Base-by-base conservation (phyloP, 1,140 invertebrate species). In the Lepidurus couesii region DNA sequence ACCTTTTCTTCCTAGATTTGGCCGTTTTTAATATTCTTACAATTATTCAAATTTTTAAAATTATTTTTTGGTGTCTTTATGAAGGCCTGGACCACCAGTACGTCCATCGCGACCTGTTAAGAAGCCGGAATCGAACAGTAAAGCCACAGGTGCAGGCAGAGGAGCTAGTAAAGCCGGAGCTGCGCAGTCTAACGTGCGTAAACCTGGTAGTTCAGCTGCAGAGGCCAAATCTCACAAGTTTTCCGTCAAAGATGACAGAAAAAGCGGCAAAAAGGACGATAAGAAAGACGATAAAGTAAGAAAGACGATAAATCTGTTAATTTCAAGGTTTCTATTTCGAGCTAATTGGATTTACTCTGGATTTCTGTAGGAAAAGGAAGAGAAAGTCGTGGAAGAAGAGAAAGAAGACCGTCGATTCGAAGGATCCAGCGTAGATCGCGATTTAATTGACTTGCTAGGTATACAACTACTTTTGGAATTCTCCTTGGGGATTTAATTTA, bases 381-480 rank as follows among this genome's bases (percentile, higher is more conserved):
- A 92, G 83, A 89, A 91, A 79, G 87, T 79, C 44, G 81, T 81
- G 7, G 91, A 93, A 76, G 81, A 81, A 80, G 82, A 83, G 26
- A 80, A 80, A 21, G 84, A 84, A 34, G 94, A 96, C 81, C 91
- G 91, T 81, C 92, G 93, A 84, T 99, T 98, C 89, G 96, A 98
- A 84, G 90, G 93, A 1, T 89, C 90, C 80, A 91, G 94, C 53
- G 92, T 92, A 83, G 97, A 99, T 85, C 90, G 92, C 75, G 97
- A 98, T 84, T 88, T 99, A 47, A 96, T 98, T 2, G 97, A 99
- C 83, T 93, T 96, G 87, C 87, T 98, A 80, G 91, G 91, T 92
- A 83, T 86, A 81, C 16, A 74, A 42, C 3, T 34, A 34, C 78
- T 4, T 79, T n/a, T n/a, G 10, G 13, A n/a, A 8, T 11, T 53